Evolutionary conservation across 1,140 invertebrate genomes (phyloP).

Genomic region (Tetramorium alpestre): DNA sequence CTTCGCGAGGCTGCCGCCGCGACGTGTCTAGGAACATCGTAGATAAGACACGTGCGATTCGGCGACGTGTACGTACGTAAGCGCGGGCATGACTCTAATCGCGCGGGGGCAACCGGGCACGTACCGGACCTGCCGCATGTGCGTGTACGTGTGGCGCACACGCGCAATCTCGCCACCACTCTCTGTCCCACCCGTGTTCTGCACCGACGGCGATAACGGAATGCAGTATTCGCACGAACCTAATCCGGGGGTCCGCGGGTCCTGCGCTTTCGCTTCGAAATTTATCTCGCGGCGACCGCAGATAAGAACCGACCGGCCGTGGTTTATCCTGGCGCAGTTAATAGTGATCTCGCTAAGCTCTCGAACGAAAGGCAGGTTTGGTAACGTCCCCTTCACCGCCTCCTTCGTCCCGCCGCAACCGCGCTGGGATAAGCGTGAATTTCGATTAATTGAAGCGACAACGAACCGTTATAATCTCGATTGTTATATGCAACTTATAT

Average conservation of each 20-base stretch:
- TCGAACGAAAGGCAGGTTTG: conserved; percentile 73
- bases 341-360: conserved; percentile 76
- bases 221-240: conserved; percentile 75
- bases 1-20: conserved; percentile 36
- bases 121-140: conserved; percentile 35
- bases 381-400: conserved; percentile 18
- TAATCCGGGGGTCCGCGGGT: conserved; percentile 68
- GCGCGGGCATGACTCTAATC: conserved; percentile 58
- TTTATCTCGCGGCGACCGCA: conserved; percentile 71
- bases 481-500: conserved; percentile 42
- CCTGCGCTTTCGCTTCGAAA: conserved; percentile 67
- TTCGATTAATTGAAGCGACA: conserved; percentile 74
- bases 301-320: conserved; percentile 71
- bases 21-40: conserved; percentile 44
- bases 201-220: conserved; percentile 71
- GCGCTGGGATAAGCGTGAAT: conserved; percentile 71
- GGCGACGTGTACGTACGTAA: conserved; percentile 45
- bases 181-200: conserved; percentile 41
- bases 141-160: conserved; percentile 20
- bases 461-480: conserved; percentile 71
- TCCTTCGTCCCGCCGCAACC: background rate
- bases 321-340: conserved; percentile 72
- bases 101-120: conserved; percentile 32
- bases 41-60: conserved; percentile 70
- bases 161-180: conserved; percentile 35